Evolutionary conservation across 2,888 invertebrate genomes (phyloP).

Genomic region (Mylabris sibirica): DNA sequence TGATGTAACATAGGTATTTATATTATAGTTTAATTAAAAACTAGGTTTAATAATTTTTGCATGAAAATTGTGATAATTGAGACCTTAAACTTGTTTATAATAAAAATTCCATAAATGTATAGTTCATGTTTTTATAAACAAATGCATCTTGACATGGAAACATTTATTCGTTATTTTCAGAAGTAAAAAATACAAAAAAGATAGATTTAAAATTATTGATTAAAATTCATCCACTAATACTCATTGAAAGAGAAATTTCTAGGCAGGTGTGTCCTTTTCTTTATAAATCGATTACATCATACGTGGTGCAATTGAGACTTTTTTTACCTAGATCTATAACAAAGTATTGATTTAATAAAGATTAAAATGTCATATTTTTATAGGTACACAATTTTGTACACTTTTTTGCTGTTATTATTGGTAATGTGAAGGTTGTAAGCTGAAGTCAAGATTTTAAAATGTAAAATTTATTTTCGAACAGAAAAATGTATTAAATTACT

Average conservation of each 20-base stretch:
- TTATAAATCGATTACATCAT: slow-evolving; percentile 9
- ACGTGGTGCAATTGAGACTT: slow-evolving; percentile 6
- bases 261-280: slow-evolving; percentile 20
- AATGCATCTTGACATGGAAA: background rate
- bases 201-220: background rate
- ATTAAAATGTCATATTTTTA: background rate
- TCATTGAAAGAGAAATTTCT: slow-evolving; percentile 16
- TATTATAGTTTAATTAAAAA: background rate
- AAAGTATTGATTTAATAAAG: background rate
- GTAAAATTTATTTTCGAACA: background rate
- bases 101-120: background rate
- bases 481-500: background rate
- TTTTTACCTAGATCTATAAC: background rate
- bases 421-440: background rate
- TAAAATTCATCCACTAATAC: background rate
- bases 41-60: background rate
- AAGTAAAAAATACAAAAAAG: background rate
- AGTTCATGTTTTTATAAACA: background rate
- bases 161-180: background rate
- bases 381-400: background rate
- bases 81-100: background rate
- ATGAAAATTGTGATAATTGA: background rate
- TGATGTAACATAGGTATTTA: background rate
- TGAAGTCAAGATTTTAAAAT: background rate
- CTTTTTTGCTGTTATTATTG: background rate